These are phyloP conservation scores for Conus canariensis DNA, from an alignment of 2,888 invertebrate species.

Conservation along the genomic window DNA sequence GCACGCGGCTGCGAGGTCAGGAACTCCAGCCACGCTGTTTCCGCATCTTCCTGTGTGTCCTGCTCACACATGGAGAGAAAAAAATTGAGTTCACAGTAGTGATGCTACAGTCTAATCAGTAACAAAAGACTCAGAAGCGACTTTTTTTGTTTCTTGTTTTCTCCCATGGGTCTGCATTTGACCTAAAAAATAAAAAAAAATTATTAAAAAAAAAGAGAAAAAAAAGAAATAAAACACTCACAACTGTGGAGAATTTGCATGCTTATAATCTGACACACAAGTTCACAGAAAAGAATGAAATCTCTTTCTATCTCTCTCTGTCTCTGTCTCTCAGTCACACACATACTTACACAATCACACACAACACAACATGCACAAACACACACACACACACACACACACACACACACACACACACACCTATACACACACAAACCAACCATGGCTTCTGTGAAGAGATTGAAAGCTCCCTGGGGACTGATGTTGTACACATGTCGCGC, in stretches of 20 bases:
- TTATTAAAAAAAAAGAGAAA: too few species aligned
- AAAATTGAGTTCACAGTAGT: not conserved
- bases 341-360: conserved; percentile 21
- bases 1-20: conserved; percentile 87
- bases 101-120: not conserved
- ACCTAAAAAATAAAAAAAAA: too few species aligned
- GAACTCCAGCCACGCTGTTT: conserved; percentile 89
- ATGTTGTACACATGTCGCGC: conserved; percentile 83
- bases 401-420: conserved; percentile 18
- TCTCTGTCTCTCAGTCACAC: not conserved
- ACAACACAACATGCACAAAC: not conserved
- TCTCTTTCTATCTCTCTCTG: too few species aligned
- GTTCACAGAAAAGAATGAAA: too few species aligned
- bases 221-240: too few species aligned
- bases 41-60: conserved; percentile 87
- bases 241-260: too few species aligned
- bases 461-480: conserved; percentile 71
- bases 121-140: too few species aligned
- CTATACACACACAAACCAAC: conserved; percentile 81
- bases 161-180: too few species aligned
- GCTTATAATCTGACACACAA: too few species aligned
- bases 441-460: conserved; percentile 87
- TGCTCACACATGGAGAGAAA: conserved; percentile 74
- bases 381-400: not conserved
- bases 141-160: too few species aligned